These are phyloP conservation scores for Ectropis crepuscularia DNA, from an alignment of 2,888 invertebrate species.

Conservation along the genomic window DNA sequence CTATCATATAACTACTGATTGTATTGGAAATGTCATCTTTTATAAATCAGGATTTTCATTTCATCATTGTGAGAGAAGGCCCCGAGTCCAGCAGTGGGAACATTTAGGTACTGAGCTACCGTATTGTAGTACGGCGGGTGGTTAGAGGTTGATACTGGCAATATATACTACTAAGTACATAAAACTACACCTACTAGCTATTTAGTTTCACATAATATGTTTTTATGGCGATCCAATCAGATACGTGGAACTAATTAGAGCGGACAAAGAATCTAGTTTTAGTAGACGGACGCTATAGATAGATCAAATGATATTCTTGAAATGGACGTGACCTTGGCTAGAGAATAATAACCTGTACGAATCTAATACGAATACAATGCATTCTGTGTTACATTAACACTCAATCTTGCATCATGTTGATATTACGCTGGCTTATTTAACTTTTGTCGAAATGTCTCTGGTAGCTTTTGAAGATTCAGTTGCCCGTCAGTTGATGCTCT, in stretches of 20 bases:
- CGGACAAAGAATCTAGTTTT: conserved; percentile 33
- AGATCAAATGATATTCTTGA: conserved; percentile 17
- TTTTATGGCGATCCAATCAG: conserved; percentile 27
- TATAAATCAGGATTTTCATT: too few relatives aligned
- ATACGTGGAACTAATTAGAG: conserved; percentile 31
- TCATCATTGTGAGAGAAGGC: too few relatives aligned
- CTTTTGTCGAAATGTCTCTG: conserved; percentile 13
- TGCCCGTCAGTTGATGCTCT: too few relatives aligned
- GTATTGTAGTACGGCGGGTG: too few relatives aligned
- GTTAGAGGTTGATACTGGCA: too few relatives aligned
- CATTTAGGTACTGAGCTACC: too few relatives aligned
- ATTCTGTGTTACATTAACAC: conserved; percentile 27
- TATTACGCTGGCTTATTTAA: conserved; percentile 20
- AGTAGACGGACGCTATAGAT: conserved; percentile 17
- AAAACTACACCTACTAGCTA: not conserved
- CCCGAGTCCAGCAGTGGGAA: too few relatives aligned
- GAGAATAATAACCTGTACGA: conserved; percentile 17
- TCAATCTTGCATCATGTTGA: conserved; percentile 14
- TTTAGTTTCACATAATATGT: conserved; percentile 15
- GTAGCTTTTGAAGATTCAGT: not conserved
- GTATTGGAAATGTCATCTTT: too few relatives aligned
- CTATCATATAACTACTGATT: too few relatives aligned
- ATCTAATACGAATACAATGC: conserved; percentile 24
- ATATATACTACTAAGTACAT: not conserved
- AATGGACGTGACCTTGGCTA: conserved; percentile 28